Percentiles rank a stretch among this genome's conserved stretches.
phyloP scores from a whole-genome alignment of 2,797 vertebrate species.

The Hemitrygon akajei region DNA sequence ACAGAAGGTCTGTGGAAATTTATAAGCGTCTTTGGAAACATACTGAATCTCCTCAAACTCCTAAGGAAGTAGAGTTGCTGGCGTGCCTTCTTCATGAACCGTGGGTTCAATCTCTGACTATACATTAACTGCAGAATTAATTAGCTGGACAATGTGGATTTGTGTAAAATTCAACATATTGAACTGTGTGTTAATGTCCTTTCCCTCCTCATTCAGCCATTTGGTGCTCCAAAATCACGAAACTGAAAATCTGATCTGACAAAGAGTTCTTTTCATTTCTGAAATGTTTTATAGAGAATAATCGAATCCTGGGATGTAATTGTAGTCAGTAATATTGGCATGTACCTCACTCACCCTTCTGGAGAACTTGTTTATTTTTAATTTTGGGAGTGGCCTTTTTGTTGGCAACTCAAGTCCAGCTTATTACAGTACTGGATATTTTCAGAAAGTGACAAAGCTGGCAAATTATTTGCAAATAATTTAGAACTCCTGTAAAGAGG shows the following conservation, averaged over 20 bases:
- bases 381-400: neutral
- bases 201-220: neutral
- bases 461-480: neutral
- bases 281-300: neutral
- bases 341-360: neutral
- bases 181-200: neutral
- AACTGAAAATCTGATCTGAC: neutral
- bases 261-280: neutral
- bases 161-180: too few species aligned
- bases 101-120: too few species aligned
- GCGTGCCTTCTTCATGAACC: too few species aligned
- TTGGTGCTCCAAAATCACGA: neutral
- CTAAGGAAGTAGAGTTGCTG: too few species aligned
- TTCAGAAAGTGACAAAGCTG: neutral
- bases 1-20: too few species aligned
- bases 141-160: too few species aligned
- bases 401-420: neutral
- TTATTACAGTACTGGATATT: neutral
- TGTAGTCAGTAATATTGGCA: neutral
- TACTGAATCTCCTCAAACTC: too few species aligned
- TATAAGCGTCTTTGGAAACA: too few species aligned
- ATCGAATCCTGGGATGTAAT: neutral
- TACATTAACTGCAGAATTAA: too few species aligned
- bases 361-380: neutral
- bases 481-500: too few species aligned